Conservation (phyloP, 1,140 invertebrate species). For the Tetranychus cinnabarinus region DNA sequence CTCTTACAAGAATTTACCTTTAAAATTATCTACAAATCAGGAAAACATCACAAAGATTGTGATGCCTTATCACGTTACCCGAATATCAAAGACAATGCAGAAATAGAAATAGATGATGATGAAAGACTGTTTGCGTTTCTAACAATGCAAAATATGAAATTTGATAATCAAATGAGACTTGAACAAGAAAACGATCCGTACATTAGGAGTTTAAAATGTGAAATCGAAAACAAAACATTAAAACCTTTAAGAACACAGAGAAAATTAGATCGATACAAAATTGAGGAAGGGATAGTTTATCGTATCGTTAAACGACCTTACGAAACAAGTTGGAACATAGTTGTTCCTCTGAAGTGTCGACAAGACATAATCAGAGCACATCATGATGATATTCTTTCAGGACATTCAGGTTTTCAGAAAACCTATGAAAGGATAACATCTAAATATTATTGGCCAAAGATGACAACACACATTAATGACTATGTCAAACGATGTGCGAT, state of each 20-base stretch:
- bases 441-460: slow-evolving; percentile 12
- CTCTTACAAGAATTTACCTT: slow-evolving; percentile 3
- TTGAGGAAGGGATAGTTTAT: neutral
- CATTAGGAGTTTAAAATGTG: too few relatives aligned
- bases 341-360: slow-evolving; percentile 2
- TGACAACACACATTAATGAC: slow-evolving; percentile 3
- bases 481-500: slow-evolving; percentile 10
- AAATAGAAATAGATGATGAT: too few relatives aligned
- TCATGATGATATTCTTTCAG: slow-evolving; percentile 4
- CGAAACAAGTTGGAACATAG: neutral
- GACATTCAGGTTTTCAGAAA: slow-evolving; percentile 11
- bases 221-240: too few relatives aligned
- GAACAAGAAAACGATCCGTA: too few relatives aligned
- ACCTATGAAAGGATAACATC: slow-evolving; percentile 8
- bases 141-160: too few relatives aligned
- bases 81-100: too few relatives aligned
- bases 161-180: too few relatives aligned
- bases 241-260: neutral
- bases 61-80: slow-evolving; percentile 1
- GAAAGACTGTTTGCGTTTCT: neutral
- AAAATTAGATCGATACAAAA: neutral
- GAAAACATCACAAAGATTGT: slow-evolving; percentile 1
- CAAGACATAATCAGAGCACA: neutral
- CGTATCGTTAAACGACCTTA: neutral
- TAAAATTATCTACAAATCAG: slow-evolving; percentile 6